Evolutionary conservation across 1,140 invertebrate genomes (phyloP).

Genomic region (Stenopsyche tienmushanensis): DNA sequence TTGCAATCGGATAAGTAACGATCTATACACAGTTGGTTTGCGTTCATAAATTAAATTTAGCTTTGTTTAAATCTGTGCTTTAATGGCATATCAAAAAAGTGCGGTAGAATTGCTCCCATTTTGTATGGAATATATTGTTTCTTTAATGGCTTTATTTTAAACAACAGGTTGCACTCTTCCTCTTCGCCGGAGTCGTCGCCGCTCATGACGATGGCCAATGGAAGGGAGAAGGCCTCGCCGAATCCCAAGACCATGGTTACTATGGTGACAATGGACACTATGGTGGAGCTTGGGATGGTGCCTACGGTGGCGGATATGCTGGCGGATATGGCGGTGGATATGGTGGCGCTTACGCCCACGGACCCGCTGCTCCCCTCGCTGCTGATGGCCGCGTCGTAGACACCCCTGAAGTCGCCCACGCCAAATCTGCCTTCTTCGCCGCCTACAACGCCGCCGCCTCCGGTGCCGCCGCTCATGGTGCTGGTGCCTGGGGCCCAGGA

Average conservation of each 20-base stretch:
- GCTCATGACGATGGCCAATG: constrained; percentile 28
- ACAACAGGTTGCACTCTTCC: constrained; percentile 16
- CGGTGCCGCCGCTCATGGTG: constrained; percentile 16
- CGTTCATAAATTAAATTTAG: too few species aligned
- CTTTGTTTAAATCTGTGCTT: too few species aligned
- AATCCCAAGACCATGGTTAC: constrained; percentile 27
- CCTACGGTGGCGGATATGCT: not conserved
- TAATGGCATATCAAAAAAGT: too few species aligned
- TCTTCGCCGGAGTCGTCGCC: constrained; percentile 30
- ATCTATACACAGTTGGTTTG: too few species aligned
- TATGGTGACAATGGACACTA: not conserved
- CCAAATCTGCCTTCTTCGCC: constrained; percentile 33
- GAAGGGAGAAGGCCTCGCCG: constrained; percentile 33
- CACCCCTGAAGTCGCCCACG: constrained; percentile 36
- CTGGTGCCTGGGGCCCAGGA: not conserved
- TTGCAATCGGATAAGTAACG: too few species aligned
- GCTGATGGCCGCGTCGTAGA: constrained; percentile 36
- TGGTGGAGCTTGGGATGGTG: constrained; percentile 1
- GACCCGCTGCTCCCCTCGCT: constrained; percentile 28
- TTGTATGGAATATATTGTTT: too few species aligned
- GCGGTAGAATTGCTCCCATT: too few species aligned
- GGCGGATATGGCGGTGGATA: constrained; percentile 1
- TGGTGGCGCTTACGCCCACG: constrained; percentile 5
- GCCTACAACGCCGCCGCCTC: constrained; percentile 21
- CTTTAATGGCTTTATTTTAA: too few species aligned